phyloP scores from a whole-genome alignment of 2,888 invertebrate species.

The Tetranychus piercei region DNA sequence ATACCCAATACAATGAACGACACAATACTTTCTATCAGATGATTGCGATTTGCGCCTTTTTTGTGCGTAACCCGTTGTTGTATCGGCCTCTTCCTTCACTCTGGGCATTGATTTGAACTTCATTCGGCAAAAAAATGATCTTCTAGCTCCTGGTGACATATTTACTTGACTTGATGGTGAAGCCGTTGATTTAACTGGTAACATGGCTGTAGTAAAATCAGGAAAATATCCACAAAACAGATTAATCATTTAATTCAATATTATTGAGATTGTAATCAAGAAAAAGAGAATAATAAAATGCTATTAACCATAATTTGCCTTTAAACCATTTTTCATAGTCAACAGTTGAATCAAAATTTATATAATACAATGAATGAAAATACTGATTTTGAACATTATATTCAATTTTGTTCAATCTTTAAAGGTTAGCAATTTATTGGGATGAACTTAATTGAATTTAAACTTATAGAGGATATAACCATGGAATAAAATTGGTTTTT shows the following conservation, averaged over 20 bases:
- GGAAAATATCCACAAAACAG: neutral
- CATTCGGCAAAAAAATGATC: slow-evolving; percentile 86
- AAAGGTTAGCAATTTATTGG: too few relatives aligned
- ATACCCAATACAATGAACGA: slow-evolving; percentile 81
- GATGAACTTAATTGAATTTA: too few relatives aligned
- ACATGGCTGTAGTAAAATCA: slow-evolving; percentile 47
- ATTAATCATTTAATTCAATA: neutral
- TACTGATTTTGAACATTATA: too few relatives aligned
- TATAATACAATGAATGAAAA: too few relatives aligned
- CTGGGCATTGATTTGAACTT: slow-evolving; percentile 47
- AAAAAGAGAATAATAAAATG: too few relatives aligned
- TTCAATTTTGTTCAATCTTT: too few relatives aligned
- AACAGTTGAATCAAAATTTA: too few relatives aligned
- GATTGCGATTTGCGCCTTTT: slow-evolving; percentile 43
- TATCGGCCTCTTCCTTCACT: slow-evolving; percentile 55
- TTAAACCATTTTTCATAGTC: too few relatives aligned
- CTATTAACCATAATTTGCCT: too few relatives aligned
- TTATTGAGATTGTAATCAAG: neutral
- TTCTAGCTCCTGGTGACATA: slow-evolving; percentile 52
- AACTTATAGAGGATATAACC: too few relatives aligned
- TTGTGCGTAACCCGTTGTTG: slow-evolving; percentile 33
- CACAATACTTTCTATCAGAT: slow-evolving; percentile 58
- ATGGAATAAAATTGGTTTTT: too few relatives aligned
- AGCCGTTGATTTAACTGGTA: slow-evolving; percentile 68
- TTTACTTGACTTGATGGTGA: slow-evolving; percentile 40